These are phyloP conservation scores for Drosophila ironensis DNA, from an alignment of 1,140 invertebrate species.

Conservation along the genomic window DNA sequence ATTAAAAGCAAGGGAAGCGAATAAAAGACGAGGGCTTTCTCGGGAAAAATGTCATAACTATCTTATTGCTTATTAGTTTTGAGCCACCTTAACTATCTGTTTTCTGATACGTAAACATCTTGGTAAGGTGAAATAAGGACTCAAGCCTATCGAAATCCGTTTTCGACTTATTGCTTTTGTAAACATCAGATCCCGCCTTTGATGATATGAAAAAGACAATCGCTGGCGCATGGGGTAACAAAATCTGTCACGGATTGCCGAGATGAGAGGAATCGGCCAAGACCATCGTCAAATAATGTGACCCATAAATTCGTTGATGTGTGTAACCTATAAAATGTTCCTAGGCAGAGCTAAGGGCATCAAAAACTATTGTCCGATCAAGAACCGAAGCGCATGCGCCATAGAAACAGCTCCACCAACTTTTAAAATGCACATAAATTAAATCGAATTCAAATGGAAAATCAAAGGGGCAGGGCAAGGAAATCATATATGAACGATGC, in stretches of 20 bases:
- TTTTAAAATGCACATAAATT: constrained; percentile 66
- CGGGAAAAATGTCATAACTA: too few relatives aligned
- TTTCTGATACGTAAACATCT: too few relatives aligned
- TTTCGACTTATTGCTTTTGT: too few relatives aligned
- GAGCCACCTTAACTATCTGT: too few relatives aligned
- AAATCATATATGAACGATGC: constrained; percentile 9
- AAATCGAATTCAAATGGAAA: constrained; percentile 36
- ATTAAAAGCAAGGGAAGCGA: constrained; percentile 1
- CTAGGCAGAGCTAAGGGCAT: constrained; percentile 6
- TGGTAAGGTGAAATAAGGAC: background rate
- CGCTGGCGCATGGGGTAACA: constrained; percentile 1
- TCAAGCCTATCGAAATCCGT: background rate
- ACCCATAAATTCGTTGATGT: constrained; percentile 42
- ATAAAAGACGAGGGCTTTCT: too few relatives aligned
- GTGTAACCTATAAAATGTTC: constrained; percentile 54
- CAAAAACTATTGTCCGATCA: constrained; percentile 16
- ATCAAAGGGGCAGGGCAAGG: constrained; percentile 2
- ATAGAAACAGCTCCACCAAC: constrained; percentile 17
- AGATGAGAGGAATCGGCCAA: background rate
- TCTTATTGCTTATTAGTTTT: background rate
- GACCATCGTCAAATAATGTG: constrained; percentile 6
- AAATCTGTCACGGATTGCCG: constrained; percentile 5
- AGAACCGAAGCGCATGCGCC: constrained; percentile 67
- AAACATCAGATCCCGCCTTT: constrained; percentile 33
- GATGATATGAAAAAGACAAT: constrained; percentile 13